Conservation (phyloP, 2,888 invertebrate species). For the Leistus spinibarbis region DNA sequence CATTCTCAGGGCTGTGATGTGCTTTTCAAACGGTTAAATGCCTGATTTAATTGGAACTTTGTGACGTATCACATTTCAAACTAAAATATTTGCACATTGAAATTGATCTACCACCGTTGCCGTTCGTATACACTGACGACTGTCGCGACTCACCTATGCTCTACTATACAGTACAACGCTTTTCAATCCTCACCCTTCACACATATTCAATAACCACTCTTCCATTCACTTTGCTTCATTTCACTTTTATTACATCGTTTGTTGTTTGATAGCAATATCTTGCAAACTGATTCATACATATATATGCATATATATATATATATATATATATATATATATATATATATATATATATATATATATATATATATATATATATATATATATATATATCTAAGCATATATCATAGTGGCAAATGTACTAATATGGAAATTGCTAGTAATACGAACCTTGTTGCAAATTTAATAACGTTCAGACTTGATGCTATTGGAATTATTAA, state of each 20-base stretch:
- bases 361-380: too few species aligned
- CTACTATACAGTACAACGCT: not conserved
- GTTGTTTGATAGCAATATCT: not conserved
- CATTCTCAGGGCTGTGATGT: conserved; percentile 44
- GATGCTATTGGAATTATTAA: too few species aligned
- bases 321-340: too few species aligned
- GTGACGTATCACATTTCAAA: conserved; percentile 51
- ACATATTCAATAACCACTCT: not conserved
- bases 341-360: too few species aligned
- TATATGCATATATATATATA: not conserved
- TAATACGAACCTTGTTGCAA: too few species aligned
- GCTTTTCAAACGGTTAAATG: conserved; percentile 44
- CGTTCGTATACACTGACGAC: not conserved
- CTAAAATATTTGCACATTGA: conserved; percentile 46
- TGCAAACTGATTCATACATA: not conserved
- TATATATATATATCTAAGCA: too few species aligned
- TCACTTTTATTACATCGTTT: not conserved
- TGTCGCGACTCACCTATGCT: not conserved
- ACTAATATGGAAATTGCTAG: too few species aligned
- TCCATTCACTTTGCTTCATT: not conserved
- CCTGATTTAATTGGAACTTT: conserved; percentile 53
- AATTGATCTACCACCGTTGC: conserved; percentile 21
- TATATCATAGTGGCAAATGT: too few species aligned
- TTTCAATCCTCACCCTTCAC: not conserved
- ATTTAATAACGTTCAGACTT: too few species aligned